Evolutionary conservation across 2,797 vertebrate genomes (phyloP).

Genomic region (Microctenopoma steveboyesi): DNA sequence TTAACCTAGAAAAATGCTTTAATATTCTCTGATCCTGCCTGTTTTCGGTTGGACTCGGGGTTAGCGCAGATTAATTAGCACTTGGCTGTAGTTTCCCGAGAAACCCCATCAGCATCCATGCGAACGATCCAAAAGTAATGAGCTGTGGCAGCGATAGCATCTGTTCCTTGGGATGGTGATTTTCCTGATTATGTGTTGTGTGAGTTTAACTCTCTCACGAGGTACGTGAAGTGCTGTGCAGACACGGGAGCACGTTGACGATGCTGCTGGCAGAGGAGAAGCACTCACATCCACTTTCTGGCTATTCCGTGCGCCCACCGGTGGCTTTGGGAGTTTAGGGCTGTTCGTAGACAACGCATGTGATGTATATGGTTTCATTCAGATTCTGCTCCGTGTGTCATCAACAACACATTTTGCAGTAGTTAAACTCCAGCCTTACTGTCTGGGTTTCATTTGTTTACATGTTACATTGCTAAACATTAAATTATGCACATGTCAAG

Average conservation of each 20-base stretch:
- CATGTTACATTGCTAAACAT: too few relatives aligned
- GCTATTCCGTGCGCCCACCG: neutral
- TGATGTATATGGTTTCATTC: too few relatives aligned
- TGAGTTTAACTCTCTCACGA: neutral
- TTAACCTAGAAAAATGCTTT: constrained; percentile 38
- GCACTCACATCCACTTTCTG: neutral
- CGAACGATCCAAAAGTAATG: constrained; percentile 34
- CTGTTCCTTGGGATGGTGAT: constrained; percentile 41
- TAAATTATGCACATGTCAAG: too few relatives aligned
- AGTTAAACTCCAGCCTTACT: too few relatives aligned
- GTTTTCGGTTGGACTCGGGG: neutral
- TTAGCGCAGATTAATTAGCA: constrained; percentile 33
- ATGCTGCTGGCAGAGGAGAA: neutral
- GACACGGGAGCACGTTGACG: constrained; percentile 6
- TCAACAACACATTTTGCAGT: too few relatives aligned
- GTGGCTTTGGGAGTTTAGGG: constrained; percentile 1
- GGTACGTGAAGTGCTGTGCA: neutral
- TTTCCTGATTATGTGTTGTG: constrained; percentile 33
- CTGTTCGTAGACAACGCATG: neutral
- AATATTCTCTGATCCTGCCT: constrained; percentile 12
- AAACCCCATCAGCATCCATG: constrained; percentile 57
- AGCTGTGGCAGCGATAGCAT: constrained; percentile 40
- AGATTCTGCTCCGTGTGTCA: too few relatives aligned
- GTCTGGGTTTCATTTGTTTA: too few relatives aligned
- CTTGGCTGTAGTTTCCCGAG: constrained; percentile 28